phyloP scores from a whole-genome alignment of 2,888 invertebrate species.

The Cheilosia grossa region DNA sequence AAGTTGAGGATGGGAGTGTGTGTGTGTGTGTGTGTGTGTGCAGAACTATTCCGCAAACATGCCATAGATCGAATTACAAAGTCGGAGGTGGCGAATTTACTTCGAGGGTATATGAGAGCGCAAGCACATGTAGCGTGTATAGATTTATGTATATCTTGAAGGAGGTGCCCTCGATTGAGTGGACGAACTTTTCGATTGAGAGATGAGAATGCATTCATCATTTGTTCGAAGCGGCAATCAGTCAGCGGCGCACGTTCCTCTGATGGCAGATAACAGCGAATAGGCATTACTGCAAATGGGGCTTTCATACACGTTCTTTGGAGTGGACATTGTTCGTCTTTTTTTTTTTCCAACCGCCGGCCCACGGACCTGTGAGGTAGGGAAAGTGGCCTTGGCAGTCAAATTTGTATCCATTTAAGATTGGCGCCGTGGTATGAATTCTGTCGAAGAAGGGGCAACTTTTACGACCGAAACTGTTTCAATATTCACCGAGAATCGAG shows the following conservation, averaged over 20 bases:
- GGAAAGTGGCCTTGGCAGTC: no score
- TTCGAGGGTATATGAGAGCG: not conserved
- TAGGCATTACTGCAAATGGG: slow-evolving; percentile 58
- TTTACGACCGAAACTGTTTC: no score
- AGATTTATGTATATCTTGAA: not conserved
- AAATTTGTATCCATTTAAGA: no score
- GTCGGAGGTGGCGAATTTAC: slow-evolving; percentile 9
- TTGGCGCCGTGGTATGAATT: no score
- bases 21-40: not conserved
- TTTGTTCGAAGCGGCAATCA: slow-evolving; percentile 49
- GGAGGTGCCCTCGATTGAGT: slow-evolving; percentile 33
- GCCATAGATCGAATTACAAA: slow-evolving; percentile 48
- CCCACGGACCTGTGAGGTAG: no score
- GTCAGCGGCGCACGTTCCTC: slow-evolving; percentile 43
- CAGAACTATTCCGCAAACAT: slow-evolving; percentile 46
- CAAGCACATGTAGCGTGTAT: no score
- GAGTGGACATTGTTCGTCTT: not conserved
- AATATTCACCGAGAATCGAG: no score
- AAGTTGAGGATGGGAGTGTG: slow-evolving; percentile 15
- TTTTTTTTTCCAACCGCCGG: no score
- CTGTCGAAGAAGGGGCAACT: no score
- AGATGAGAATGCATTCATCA: slow-evolving; percentile 64
- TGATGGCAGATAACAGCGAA: slow-evolving; percentile 65
- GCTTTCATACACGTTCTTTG: slow-evolving; percentile 36
- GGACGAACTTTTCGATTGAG: slow-evolving; percentile 53